Conservation (phyloP, 2,797 vertebrate species). For the Parambassis ranga region DNA sequence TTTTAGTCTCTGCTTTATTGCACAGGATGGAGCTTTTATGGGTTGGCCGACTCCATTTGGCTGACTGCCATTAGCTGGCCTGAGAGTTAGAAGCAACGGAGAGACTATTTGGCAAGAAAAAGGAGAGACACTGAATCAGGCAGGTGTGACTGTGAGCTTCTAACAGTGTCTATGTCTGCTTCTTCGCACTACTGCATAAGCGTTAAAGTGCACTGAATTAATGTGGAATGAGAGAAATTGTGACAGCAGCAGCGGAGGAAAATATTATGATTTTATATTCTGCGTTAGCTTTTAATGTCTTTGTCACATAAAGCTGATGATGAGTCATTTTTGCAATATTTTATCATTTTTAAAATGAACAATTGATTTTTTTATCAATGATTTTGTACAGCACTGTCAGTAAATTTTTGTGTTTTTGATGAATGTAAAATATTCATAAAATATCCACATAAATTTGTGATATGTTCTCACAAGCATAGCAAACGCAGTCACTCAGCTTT, state of each 20-base stretch:
- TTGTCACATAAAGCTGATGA: not conserved
- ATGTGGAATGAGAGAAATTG: not conserved
- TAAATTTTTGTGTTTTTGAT: too few species aligned
- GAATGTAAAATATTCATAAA: too few species aligned
- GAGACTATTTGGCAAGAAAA: conserved; percentile 20
- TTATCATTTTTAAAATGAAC: too few species aligned
- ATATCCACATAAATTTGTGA: too few species aligned
- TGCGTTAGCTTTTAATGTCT: not conserved
- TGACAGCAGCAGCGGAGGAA: not conserved
- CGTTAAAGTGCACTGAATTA: not conserved
- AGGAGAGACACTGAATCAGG: conserved; percentile 30
- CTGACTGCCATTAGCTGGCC: conserved; percentile 40
- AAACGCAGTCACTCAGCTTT: too few species aligned
- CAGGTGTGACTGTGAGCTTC: conserved; percentile 20
- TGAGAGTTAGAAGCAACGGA: conserved; percentile 29
- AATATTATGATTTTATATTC: not conserved
- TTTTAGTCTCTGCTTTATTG: conserved; percentile 65
- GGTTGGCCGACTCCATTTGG: conserved; percentile 51
- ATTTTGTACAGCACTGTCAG: too few species aligned
- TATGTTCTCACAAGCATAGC: too few species aligned
- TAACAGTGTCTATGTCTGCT: not conserved
- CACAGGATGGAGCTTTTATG: conserved; percentile 61
- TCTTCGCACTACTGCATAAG: not conserved
- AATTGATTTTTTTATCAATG: too few species aligned
- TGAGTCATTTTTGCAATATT: too few species aligned